phyloP scores from a whole-genome alignment of 2,797 vertebrate species.

The Calcarius lapponicus region DNA sequence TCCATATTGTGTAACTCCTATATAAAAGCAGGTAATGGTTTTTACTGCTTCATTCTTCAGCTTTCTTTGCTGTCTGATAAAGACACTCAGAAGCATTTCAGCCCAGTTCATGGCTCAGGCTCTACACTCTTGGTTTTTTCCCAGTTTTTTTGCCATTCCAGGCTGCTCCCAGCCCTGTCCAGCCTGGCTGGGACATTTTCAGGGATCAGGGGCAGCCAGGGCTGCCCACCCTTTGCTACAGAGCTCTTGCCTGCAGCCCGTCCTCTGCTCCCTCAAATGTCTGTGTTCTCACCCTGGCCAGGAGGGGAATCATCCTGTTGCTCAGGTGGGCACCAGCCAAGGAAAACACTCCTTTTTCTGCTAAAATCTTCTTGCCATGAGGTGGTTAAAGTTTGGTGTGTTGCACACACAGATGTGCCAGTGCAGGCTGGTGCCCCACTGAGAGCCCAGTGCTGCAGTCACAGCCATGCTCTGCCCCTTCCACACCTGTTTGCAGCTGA shows the following conservation, averaged over 20 bases:
- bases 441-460: fast-evolving
- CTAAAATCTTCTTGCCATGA: background rate
- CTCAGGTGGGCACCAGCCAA: background rate
- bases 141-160: background rate
- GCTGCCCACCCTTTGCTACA: background rate
- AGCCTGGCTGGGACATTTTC: background rate
- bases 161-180: too few species aligned
- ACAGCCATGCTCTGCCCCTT: background rate
- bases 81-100: background rate
- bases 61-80: background rate
- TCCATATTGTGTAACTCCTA: background rate
- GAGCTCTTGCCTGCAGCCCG: background rate
- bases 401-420: background rate
- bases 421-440: background rate
- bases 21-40: background rate
- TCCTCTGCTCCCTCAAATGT: background rate
- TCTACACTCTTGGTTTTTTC: background rate
- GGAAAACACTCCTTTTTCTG: fast-evolving
- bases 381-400: fast-evolving
- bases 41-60: background rate
- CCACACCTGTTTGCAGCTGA: background rate
- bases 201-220: background rate
- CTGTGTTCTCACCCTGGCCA: background rate
- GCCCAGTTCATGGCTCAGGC: background rate
- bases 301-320: background rate